Conservation (phyloP, 2,113 vertebrate genomes). For the Bubo scandiacus region DNA sequence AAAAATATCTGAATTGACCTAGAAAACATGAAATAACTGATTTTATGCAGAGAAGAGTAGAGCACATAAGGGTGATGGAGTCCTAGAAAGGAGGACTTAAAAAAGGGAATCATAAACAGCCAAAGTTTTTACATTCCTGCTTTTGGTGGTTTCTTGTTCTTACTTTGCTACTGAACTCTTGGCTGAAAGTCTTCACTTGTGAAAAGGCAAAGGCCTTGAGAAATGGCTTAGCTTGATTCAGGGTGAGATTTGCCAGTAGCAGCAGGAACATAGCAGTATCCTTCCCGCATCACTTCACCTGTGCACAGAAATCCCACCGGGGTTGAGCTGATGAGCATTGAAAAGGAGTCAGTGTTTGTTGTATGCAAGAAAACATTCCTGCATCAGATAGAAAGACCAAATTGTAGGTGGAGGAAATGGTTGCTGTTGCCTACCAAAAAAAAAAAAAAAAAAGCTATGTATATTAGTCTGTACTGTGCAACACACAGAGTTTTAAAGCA, state of each 20-base stretch:
- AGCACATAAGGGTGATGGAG: not conserved
- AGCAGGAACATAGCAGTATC: not conserved
- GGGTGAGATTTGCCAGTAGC: not conserved
- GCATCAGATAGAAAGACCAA: not conserved
- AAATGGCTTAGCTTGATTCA: not conserved
- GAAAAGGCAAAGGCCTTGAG: not conserved
- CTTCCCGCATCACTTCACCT: not conserved
- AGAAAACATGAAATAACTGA: not conserved
- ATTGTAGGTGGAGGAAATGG: not conserved
- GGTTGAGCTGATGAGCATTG: not conserved
- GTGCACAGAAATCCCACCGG: not conserved
- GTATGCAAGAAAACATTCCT: not conserved
- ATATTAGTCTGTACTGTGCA: accelerated
- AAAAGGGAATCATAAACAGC: not conserved
- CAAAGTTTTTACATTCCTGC: not conserved
- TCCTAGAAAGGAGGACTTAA: not conserved
- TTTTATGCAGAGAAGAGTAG: not conserved
- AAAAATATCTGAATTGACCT: not conserved
- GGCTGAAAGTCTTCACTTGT: not conserved
- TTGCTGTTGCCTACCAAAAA: not conserved
- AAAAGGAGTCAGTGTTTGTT: not conserved
- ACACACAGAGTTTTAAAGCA: not conserved
- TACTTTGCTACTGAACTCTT: not conserved
- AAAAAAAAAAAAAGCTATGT: not conserved
- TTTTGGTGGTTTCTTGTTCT: not conserved